Base-by-base conservation (phyloP, 1,140 invertebrate species). In the Acromyrmex heyeri region DNA sequence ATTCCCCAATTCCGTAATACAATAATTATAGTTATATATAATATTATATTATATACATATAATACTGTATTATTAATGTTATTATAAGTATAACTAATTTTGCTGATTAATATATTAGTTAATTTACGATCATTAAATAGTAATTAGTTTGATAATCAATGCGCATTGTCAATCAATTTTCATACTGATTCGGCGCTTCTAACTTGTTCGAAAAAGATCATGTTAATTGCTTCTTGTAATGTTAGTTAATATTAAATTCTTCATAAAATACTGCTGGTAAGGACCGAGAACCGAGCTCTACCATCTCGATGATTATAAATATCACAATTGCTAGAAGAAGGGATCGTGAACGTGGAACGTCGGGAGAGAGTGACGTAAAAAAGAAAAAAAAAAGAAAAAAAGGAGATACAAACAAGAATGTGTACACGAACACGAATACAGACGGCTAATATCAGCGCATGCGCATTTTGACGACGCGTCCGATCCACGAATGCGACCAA, bases 261-360 rank as follows among this genome's bases (percentile, higher is more conserved):
- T 73, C 24, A 21, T 27, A 14, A 61, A 21, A 69, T 55, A 21
- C 16, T 18, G 3, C 14, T 27, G 8, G 16, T n/a, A 34, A 16
- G 24, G 21, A 38, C 30, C 48, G 38, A n/a, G 30, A 73, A 73
- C 34, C 34, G 16, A 61, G 16, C 67, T 82, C 53, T 34, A 59
- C 2, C 34, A 18, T 27, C 53, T 16, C 24, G 53, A 14, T 12
- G 55, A 34, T 72, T 83, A 83, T 73, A 83, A 83, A 83, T 83
- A 83, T 30, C 79, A 24, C 67, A 18, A 12, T 50, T 50, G n/a
- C 16, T 27, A 57, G 38, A 48, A 69, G 65, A 12, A 48, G 59
- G 30, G 65, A 38, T 14, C 44, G n/a, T n/a, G 16, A 81, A 81
- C 18, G 34, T 34, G 38, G 24, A 48, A 81, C n/a, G 21, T 27